Percentiles rank a stretch among this genome's conserved stretches.
phyloP scores from a whole-genome alignment of 2,113 vertebrate genomes.

The Barbus barbus region DNA sequence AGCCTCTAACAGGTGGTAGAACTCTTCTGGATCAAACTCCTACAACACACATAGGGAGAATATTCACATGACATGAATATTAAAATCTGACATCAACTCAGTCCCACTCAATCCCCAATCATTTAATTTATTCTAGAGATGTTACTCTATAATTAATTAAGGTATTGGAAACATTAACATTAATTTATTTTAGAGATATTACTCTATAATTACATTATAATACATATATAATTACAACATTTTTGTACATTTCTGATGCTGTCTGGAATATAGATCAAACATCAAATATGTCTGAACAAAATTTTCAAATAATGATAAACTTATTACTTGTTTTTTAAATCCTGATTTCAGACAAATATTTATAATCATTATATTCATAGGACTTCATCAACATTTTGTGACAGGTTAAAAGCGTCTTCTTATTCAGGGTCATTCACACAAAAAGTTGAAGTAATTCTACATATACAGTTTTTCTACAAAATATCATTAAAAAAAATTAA shows the following conservation, averaged over 20 bases:
- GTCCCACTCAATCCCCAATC: not conserved
- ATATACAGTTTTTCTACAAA: not conserved
- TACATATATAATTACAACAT: too few species aligned
- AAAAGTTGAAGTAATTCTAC: not conserved
- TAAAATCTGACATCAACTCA: not conserved
- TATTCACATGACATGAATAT: not conserved
- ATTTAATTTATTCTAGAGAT: not conserved
- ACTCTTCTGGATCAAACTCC: slow-evolving; percentile 99
- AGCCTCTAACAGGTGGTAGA: slow-evolving; percentile 96
- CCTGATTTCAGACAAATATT: not conserved
- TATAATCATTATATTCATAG: not conserved
- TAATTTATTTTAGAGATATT: too few species aligned
- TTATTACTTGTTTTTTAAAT: not conserved
- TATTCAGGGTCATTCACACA: not conserved
- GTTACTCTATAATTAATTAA: not conserved
- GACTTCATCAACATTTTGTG: not conserved
- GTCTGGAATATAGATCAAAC: not conserved
- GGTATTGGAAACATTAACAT: too few species aligned
- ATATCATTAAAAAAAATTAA: not conserved
- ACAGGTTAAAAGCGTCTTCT: not conserved
- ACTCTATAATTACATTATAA: too few species aligned
- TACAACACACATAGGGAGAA: slow-evolving; percentile 56
- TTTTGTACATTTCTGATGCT: too few species aligned
- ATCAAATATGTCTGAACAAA: not conserved
- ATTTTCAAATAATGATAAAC: not conserved